phyloP scores from a whole-genome alignment of 1,140 invertebrate genomes.

The Drosophila ficusphila region DNA sequence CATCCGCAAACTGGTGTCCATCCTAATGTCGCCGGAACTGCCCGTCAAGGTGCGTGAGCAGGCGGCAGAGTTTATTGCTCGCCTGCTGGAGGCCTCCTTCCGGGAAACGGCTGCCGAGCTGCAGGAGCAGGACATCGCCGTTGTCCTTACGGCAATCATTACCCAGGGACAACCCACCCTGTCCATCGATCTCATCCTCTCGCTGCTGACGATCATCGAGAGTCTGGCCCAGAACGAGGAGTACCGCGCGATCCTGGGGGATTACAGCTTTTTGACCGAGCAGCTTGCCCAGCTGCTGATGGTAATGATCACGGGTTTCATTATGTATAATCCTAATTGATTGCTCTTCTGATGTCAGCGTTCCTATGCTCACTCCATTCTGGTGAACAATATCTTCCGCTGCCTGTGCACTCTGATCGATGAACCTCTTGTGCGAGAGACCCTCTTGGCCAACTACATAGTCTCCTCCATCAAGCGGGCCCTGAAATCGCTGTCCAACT shows the following conservation, averaged over 20 bases:
- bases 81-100: constrained; percentile 53
- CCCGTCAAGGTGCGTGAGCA: constrained; percentile 70
- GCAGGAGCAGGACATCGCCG: constrained; percentile 29
- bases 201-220: constrained; percentile 64
- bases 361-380: constrained; percentile 69
- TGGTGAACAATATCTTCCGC: constrained; percentile 76
- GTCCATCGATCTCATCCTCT: constrained; percentile 69
- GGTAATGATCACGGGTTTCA: constrained; percentile 21
- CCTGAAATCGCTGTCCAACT: constrained; percentile 70
- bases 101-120: constrained; percentile 40
- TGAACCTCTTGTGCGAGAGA: constrained; percentile 48
- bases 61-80: constrained; percentile 52
- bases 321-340: background rate
- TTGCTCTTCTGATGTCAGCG: constrained; percentile 12
- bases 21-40: constrained; percentile 37
- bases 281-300: constrained; percentile 67
- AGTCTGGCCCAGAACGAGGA: constrained; percentile 65
- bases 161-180: constrained; percentile 43
- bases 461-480: constrained; percentile 72
- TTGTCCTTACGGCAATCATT: constrained; percentile 35
- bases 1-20: constrained; percentile 40
- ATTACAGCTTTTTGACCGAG: constrained; percentile 32
- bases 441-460: constrained; percentile 55
- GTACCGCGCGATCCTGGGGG: constrained; percentile 46
- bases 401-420: constrained; percentile 74